phyloP scores from a whole-genome alignment of 2,888 invertebrate genomes.

The Elysia crispata region DNA sequence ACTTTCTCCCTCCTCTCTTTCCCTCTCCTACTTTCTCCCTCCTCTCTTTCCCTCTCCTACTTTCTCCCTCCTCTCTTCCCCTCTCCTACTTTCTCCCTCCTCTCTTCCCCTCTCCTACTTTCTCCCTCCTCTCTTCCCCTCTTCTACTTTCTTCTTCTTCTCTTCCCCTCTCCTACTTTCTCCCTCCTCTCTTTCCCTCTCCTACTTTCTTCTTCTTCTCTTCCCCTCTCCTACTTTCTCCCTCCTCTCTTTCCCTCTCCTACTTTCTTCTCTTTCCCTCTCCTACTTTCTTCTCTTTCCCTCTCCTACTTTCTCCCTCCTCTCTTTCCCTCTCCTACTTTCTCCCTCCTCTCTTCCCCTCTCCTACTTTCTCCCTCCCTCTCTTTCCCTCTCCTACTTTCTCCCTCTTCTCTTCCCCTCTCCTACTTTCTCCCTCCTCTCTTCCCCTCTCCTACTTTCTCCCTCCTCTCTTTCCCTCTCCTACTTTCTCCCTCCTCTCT shows the following conservation, averaged over 20 bases:
- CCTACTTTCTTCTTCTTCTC: not conserved
- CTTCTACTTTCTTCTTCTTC: not conserved
- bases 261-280: not conserved
- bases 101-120: conserved; percentile 33
- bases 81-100: conserved; percentile 37
- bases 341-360: not conserved
- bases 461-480: too few relatives aligned
- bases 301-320: not conserved
- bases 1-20: too few relatives aligned
- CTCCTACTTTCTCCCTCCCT: not conserved
- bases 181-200: not conserved
- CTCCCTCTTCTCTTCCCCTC: not conserved
- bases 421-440: not conserved
- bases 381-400: not conserved
- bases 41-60: too few relatives aligned
- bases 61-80: conserved; percentile 2
- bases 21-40: too few relatives aligned
- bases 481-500: too few relatives aligned
- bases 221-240: not conserved
- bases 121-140: not conserved
- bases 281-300: not conserved
- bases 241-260: not conserved
- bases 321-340: not conserved
- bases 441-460: too few relatives aligned
- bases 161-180: not conserved